Evolutionary conservation across 2,797 vertebrate genomes (phyloP), one percentile per base, ranked within the genome.

Genomic region (Cheirogaleus major): DNA sequence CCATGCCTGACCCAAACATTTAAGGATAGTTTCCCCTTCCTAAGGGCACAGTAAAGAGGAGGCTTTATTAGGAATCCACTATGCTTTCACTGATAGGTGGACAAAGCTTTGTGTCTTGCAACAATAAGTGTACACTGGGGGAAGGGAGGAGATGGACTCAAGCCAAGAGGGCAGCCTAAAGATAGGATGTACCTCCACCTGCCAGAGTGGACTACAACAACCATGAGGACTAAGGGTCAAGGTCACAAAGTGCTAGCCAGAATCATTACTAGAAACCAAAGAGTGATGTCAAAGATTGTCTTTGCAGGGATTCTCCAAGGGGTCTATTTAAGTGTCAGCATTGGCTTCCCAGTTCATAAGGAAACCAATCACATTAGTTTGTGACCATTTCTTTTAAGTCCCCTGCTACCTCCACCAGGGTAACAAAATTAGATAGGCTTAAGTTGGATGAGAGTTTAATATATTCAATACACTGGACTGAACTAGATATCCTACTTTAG

Each of bases 351-450:
- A 32, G n/a, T 57, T 89, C 35, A 9, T 48, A 72, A 65, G 78
- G 91, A 55, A 63, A 23, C 3, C n/a, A 87, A 32, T 75, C 35
- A 30, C 4, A 32, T 79, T 35, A 84, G 38, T 65, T 32, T 38
- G 12, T 41, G 50, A 1, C 10, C 4, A 81, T 52, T 65, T 83
- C 15, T 45, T 38, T 65, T 52, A 25, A 27, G 23, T 67, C 50
- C 5, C 5, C 25, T 2, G 0, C 6, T 75, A 15, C 22, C 23
- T 59, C 15, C 17, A 12, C 14, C 3, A 65, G 20, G 1, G 18
- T 6, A 17, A 72, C 5, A 79, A 55, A 50, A 63, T 30, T 78
- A 52, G 30, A 43, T 32, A 57, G 22, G 3, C 9, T 7, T 57
- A 79, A 55, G 7, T 2, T 65, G 27, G 12, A 8, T 35, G 17